phyloP scores from a whole-genome alignment of 2,888 invertebrate genomes.

The Labia minor region DNA sequence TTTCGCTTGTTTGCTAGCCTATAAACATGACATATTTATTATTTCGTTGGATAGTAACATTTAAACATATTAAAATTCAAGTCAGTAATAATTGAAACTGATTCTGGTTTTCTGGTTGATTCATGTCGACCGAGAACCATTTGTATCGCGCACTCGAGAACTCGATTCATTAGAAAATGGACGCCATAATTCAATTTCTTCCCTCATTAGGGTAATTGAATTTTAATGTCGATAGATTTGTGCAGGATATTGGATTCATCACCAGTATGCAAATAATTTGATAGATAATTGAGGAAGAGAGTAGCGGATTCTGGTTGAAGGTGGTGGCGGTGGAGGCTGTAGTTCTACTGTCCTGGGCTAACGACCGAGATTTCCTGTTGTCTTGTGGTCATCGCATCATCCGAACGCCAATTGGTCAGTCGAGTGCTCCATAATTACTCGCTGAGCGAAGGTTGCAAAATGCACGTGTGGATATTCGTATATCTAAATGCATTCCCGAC shows the following conservation, averaged over 20 bases:
- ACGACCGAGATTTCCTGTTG: slow-evolving; percentile 13
- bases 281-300: not conserved
- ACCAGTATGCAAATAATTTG: not conserved
- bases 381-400: not conserved
- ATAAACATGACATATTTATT: too few species aligned
- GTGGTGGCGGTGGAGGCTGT: not conserved
- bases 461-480: not conserved
- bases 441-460: not conserved
- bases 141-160: too few species aligned
- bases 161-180: too few species aligned
- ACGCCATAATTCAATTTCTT: not conserved
- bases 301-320: not conserved
- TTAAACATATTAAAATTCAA: too few species aligned
- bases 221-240: not conserved
- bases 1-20: too few species aligned
- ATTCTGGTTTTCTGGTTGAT: too few species aligned
- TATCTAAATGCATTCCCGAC: not conserved
- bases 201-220: not conserved
- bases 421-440: not conserved
- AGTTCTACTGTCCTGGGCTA: not conserved
- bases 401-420: not conserved
- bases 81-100: too few species aligned
- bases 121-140: too few species aligned
- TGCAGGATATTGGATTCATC: not conserved
- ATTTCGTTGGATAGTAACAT: too few species aligned